A percentile compares a stretch with the other conserved stretches of the same genome.
Evolutionary conservation across 2,113 vertebrate genomes (phyloP).

Genomic region (Oncorhynchus kisutch): DNA sequence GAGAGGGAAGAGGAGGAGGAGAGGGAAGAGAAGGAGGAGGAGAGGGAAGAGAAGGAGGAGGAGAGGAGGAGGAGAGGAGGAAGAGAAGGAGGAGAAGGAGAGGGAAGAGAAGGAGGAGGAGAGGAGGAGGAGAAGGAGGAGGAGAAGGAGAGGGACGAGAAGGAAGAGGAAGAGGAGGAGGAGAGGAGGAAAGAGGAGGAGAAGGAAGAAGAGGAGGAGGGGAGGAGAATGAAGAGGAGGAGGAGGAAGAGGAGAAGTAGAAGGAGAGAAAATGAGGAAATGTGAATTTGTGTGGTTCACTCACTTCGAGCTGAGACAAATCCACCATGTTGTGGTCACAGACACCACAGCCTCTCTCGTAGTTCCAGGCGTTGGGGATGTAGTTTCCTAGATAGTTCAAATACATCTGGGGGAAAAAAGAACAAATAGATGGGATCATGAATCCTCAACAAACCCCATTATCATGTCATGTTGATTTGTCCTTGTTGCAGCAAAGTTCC

Average conservation of each 20-base stretch:
- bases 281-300: conserved; percentile 49
- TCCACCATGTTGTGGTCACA: conserved; percentile 86
- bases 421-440: conserved; percentile 25
- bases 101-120: too few relatives aligned
- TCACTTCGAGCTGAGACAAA: conserved; percentile 81
- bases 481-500: neutral
- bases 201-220: neutral
- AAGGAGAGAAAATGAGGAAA: neutral
- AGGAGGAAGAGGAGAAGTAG: neutral
- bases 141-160: too few relatives aligned
- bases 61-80: too few relatives aligned
- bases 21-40: too few relatives aligned
- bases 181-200: neutral
- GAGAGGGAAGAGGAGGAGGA: neutral
- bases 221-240: too few relatives aligned
- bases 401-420: conserved; percentile 78
- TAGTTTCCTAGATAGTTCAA: conserved; percentile 96
- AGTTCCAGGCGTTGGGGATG: conserved; percentile 91
- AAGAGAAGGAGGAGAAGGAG: too few relatives aligned
- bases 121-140: too few relatives aligned
- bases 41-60: too few relatives aligned
- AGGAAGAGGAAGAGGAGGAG: too few relatives aligned
- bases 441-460: conserved; percentile 12
- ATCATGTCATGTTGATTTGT: neutral
- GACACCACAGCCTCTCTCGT: conserved; percentile 83